Evolutionary conservation across 1,140 invertebrate genomes (phyloP).

Genomic region (Popillia japonica): DNA sequence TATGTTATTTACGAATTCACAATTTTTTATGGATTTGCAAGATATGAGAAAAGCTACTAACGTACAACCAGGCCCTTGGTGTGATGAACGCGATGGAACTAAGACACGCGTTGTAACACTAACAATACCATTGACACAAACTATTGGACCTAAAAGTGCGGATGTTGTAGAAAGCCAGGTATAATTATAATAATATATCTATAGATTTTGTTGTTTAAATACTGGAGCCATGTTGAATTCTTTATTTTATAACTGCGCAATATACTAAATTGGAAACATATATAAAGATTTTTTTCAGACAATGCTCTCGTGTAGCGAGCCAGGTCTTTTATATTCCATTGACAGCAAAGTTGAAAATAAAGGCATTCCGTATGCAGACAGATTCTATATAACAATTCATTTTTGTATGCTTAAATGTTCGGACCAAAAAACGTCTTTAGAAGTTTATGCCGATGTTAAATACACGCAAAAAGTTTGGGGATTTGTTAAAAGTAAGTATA

Average conservation of each 20-base stretch:
- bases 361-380: constrained; percentile 65
- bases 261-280: not conserved
- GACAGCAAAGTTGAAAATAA: constrained; percentile 81
- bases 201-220: not conserved
- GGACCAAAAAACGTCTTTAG: constrained; percentile 13
- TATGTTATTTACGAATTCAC: constrained; percentile 89
- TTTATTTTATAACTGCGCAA: no score
- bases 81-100: constrained; percentile 71
- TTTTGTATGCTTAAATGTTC: constrained; percentile 21
- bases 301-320: not conserved
- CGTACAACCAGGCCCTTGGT: constrained; percentile 75
- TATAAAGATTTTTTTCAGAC: not conserved
- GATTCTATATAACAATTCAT: constrained; percentile 67
- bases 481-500: constrained; percentile 19
- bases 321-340: constrained; percentile 76
- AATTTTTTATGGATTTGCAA: constrained; percentile 87
- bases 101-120: constrained; percentile 82
- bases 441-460: constrained; percentile 5
- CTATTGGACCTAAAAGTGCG: constrained; percentile 87
- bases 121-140: constrained; percentile 80
- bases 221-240: not conserved
- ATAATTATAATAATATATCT: constrained; percentile 44
- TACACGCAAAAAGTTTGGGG: constrained; percentile 28
- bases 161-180: constrained; percentile 87
- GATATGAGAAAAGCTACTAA: constrained; percentile 81